Percentiles rank a stretch among this genome's conserved stretches.
These are phyloP conservation scores for Cebus imitator DNA, from an alignment of 2,113 vertebrate genomes.

Conservation along the genomic window DNA sequence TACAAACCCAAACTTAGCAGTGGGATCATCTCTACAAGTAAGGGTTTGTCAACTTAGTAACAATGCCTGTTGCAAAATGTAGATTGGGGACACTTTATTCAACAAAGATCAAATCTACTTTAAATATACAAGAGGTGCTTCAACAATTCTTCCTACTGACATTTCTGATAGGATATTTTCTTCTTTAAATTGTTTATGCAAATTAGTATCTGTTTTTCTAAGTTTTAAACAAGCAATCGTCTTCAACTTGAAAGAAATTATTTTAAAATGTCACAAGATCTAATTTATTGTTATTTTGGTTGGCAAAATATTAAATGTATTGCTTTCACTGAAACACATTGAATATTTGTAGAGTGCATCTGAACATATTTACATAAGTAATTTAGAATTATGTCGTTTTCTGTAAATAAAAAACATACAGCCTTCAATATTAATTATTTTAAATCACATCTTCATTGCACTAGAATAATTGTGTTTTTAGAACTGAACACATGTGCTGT, in stretches of 20 bases:
- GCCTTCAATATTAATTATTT: slow-evolving; percentile 65
- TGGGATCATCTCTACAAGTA: not conserved
- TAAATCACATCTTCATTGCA: slow-evolving; percentile 30
- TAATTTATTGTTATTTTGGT: slow-evolving; percentile 48
- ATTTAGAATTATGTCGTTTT: slow-evolving; percentile 39
- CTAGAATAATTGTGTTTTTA: slow-evolving; percentile 49
- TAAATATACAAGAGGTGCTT: not conserved
- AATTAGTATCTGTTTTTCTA: slow-evolving; percentile 29
- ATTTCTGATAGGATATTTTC: slow-evolving; percentile 39
- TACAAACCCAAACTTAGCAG: not conserved
- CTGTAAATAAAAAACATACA: slow-evolving; percentile 50
- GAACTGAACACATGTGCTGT: slow-evolving; percentile 47
- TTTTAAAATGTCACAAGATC: slow-evolving; percentile 48
- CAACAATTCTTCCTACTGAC: not conserved
- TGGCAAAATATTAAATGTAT: slow-evolving; percentile 57
- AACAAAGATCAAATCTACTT: not conserved
- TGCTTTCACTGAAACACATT: slow-evolving; percentile 61
- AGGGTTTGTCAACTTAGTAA: not conserved
- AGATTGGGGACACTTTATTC: not conserved
- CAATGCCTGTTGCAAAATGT: not conserved
- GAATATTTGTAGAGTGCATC: not conserved
- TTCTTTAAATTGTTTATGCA: slow-evolving; percentile 46
- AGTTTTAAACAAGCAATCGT: not conserved
- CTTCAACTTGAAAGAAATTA: slow-evolving; percentile 27
- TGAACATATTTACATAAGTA: slow-evolving; percentile 60